Conservation (phyloP, 2,113 vertebrate species). For the Rhizomys pruinosus region DNA sequence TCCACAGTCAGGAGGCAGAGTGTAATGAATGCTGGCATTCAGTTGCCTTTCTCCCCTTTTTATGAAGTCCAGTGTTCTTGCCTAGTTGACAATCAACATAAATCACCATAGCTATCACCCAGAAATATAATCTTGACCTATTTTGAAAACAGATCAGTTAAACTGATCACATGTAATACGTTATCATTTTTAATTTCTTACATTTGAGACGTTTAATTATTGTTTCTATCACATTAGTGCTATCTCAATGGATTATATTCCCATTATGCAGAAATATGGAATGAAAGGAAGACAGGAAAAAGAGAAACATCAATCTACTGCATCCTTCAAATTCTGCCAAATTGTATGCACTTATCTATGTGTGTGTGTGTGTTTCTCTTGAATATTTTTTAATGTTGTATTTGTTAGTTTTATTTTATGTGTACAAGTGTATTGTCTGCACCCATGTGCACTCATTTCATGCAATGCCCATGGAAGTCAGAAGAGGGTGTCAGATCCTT, state of each 20-base stretch:
- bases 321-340: neutral
- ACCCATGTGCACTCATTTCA: too few relatives aligned
- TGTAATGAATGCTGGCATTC: neutral
- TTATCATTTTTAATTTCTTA: neutral
- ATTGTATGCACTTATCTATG: neutral
- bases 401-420: too few relatives aligned
- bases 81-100: neutral
- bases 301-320: neutral
- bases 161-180: neutral
- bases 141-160: neutral
- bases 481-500: too few relatives aligned
- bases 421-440: too few relatives aligned
- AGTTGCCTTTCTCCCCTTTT: neutral
- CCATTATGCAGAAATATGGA: neutral
- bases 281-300: neutral
- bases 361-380: neutral
- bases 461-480: too few relatives aligned
- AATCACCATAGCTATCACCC: neutral
- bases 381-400: neutral
- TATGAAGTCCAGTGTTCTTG: neutral
- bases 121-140: neutral
- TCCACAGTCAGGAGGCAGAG: neutral
- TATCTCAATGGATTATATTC: neutral
- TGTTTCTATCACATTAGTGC: neutral
- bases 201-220: neutral